Conservation (phyloP, 2,888 invertebrate genomes). For the Apamea sordens region DNA sequence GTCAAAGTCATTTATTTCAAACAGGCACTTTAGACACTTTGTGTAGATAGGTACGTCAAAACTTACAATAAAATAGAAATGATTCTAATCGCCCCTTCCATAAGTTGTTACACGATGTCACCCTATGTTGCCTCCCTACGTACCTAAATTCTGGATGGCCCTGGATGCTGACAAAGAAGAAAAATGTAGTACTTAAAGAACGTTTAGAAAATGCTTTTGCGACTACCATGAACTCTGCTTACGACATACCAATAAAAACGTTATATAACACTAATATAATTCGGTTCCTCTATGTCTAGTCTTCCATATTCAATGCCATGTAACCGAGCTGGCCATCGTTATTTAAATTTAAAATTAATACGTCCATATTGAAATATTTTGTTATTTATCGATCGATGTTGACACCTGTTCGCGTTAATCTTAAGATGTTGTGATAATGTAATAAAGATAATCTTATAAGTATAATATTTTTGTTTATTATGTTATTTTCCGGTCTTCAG, state of each 20-base stretch:
- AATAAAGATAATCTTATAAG: slow-evolving; percentile 48
- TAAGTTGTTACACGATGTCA: too few relatives aligned
- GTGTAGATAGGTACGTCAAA: too few relatives aligned
- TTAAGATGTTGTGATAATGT: slow-evolving; percentile 51
- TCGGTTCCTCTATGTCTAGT: slow-evolving; percentile 72
- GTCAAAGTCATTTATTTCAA: too few relatives aligned
- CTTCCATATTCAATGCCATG: slow-evolving; percentile 62
- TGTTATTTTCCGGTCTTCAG: slow-evolving; percentile 35
- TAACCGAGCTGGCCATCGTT: slow-evolving; percentile 38
- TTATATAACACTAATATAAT: slow-evolving; percentile 63
- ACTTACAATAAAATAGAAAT: too few relatives aligned
- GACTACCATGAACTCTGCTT: slow-evolving; percentile 10
- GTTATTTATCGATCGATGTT: slow-evolving; percentile 58
- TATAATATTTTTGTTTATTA: slow-evolving; percentile 42
- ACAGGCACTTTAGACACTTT: too few relatives aligned
- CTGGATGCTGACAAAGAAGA: neutral
- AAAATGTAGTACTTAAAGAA: neutral
- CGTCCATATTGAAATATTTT: slow-evolving; percentile 56
- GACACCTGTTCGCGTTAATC: slow-evolving; percentile 65
- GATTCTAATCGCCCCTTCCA: too few relatives aligned
- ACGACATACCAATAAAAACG: slow-evolving; percentile 24
- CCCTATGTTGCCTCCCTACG: too few relatives aligned
- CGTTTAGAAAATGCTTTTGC: neutral
- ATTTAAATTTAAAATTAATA: slow-evolving; percentile 67
- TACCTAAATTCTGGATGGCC: neutral